Conservation (phyloP, 2,113 vertebrate genomes). For the Crotalus viridis region DNA sequence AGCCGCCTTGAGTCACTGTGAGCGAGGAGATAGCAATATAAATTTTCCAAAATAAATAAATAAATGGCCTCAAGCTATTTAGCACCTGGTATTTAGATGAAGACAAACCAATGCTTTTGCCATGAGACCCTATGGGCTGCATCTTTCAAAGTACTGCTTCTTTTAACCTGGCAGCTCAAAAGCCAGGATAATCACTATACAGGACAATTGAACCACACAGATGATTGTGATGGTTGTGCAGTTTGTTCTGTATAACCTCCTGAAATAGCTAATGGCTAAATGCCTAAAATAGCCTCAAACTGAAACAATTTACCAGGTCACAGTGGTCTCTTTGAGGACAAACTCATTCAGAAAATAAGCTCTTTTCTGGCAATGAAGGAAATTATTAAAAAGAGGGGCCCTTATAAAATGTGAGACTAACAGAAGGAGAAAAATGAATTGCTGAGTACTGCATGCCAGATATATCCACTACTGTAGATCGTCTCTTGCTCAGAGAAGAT, state of each 20-base stretch:
- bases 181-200: background rate
- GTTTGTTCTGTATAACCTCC: background rate
- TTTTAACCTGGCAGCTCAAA: background rate
- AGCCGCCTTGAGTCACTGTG: no score
- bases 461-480: slow-evolving; percentile 18
- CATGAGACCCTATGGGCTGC: background rate
- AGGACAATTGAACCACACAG: background rate
- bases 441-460: slow-evolving; percentile 37
- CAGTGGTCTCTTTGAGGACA: background rate
- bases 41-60: no score
- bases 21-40: no score
- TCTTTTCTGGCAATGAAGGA: slow-evolving; percentile 1
- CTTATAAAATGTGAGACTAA: slow-evolving; percentile 41
- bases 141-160: background rate
- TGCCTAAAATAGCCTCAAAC: background rate
- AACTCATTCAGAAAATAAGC: accelerated
- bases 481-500: slow-evolving; percentile 53
- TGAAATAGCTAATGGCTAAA: background rate
- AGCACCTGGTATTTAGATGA: background rate
- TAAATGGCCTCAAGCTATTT: background rate
- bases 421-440: slow-evolving; percentile 18
- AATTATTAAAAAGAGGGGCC: slow-evolving; percentile 46
- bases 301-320: background rate
- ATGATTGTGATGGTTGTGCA: background rate
- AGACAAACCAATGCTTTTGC: background rate